Conservation (phyloP, 2,113 vertebrate genomes). For the Chunga burmeisteri region DNA sequence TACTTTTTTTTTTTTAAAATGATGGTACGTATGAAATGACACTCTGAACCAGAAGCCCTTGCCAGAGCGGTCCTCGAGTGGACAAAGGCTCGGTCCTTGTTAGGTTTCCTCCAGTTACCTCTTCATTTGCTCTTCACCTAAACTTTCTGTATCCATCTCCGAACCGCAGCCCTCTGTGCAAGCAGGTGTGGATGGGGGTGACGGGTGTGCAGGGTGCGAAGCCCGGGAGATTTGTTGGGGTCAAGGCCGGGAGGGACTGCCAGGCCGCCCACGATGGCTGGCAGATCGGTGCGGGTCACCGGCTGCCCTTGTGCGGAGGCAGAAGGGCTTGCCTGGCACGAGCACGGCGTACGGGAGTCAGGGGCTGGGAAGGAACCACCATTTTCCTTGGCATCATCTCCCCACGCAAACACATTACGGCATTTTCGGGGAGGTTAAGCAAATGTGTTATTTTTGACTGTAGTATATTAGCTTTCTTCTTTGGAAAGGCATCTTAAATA, state of each 20-base stretch:
- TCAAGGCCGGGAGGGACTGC: background rate
- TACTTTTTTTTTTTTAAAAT: no score
- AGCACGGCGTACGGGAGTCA: background rate
- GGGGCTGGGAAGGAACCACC: background rate
- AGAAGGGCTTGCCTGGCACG: background rate
- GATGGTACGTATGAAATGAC: accelerated
- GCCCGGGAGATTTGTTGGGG: background rate
- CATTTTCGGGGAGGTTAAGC: background rate
- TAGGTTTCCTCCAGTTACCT: background rate
- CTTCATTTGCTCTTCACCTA: background rate
- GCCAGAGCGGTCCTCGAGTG: background rate
- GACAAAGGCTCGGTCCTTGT: background rate
- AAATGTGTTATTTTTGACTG: background rate
- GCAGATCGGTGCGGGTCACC: no score
- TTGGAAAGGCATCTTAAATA: background rate
- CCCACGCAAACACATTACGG: background rate
- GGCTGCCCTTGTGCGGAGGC: background rate
- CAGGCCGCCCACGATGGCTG: background rate
- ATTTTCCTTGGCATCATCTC: background rate
- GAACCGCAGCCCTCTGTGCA: background rate
- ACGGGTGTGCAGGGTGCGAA: background rate
- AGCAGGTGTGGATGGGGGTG: background rate
- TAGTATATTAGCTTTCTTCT: background rate
- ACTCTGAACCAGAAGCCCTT: background rate
- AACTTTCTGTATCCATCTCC: accelerated